Conservation (phyloP, 1,140 invertebrate genomes). For the Sinella curviseta region DNA sequence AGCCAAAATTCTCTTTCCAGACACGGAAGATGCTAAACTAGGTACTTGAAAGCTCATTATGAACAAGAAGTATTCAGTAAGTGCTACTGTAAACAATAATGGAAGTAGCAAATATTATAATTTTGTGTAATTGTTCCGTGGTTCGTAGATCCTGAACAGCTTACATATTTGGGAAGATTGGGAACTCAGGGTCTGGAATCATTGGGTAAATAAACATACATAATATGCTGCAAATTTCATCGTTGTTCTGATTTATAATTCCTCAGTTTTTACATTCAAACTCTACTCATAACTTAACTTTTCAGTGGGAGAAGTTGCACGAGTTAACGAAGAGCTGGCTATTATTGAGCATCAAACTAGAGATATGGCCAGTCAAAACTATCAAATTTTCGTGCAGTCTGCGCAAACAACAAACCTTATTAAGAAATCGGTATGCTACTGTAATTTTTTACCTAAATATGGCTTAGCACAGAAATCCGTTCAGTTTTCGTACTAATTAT, state of each 20-base stretch:
- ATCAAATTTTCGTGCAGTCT: constrained; percentile 49
- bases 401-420: constrained; percentile 48
- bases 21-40: constrained; percentile 10
- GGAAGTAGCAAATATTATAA: too few relatives aligned
- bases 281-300: background rate
- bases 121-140: constrained; percentile 4
- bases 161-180: constrained; percentile 38
- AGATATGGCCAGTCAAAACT: constrained; percentile 50
- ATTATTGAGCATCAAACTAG: constrained; percentile 48
- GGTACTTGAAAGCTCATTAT: background rate
- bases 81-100: too few relatives aligned
- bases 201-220: constrained; percentile 38
- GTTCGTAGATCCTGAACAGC: constrained; percentile 39
- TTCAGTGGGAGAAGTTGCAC: constrained; percentile 47
- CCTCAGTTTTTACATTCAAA: constrained; percentile 1
- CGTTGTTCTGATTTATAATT: background rate
- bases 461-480: too few relatives aligned
- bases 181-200: constrained; percentile 45
- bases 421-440: constrained; percentile 43
- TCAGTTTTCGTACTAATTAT: background rate
- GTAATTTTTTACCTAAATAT: background rate
- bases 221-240: background rate
- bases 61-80: background rate
- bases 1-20: constrained; percentile 23
- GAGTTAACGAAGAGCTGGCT: constrained; percentile 46